Evolutionary conservation across 2,888 invertebrate species (phyloP), one percentile per base, ranked within the genome.

Genomic region (Alitta virens): DNA sequence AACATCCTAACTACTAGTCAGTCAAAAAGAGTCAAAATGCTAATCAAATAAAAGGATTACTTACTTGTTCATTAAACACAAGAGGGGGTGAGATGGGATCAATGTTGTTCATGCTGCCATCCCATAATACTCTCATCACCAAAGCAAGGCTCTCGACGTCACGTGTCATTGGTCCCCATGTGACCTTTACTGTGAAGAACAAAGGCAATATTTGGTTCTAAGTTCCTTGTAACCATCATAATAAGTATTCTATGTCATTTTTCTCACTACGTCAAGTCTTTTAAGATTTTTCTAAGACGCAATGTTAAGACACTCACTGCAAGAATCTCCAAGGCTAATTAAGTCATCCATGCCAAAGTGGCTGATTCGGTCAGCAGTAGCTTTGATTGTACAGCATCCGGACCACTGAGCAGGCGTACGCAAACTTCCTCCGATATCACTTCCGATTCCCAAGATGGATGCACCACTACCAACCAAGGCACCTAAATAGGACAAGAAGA

Each of bases 351-450:
- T 33, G 5, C 33, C 33, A 33, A 33, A 33, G 12, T 33, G 33
- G 33, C 33, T 33, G 9, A 80, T 46, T 40, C 81, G 69, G 25
- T 71, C 69, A n/a, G 64, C 38, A 1, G 82, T 81, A 2, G 83
- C 81, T 66, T 83, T 84, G 33, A 84, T 65, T 21, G 81, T 79
- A 33, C 72, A 75, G 54, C 52, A 23, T 2, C 60, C 60, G 27
- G 42, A 54, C 18, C 40, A 46, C 21, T 53, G 53, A 1, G 60
- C 26, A 1, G 60, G 60, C 1, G 53, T 49, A 23, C 60, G 9
- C 26, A 60, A 27, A 46, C 52, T 52, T 14, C 60, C 60, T 2
- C 60, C 60, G 2, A 60, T 52, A 43, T 60, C 60, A 14, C 53
- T 60, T 1, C 60, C 60, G 16, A 60, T 23, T 7, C 60, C 60